Base-by-base conservation (phyloP, 2,888 invertebrate genomes). In the Eupithecia vulgata region DNA sequence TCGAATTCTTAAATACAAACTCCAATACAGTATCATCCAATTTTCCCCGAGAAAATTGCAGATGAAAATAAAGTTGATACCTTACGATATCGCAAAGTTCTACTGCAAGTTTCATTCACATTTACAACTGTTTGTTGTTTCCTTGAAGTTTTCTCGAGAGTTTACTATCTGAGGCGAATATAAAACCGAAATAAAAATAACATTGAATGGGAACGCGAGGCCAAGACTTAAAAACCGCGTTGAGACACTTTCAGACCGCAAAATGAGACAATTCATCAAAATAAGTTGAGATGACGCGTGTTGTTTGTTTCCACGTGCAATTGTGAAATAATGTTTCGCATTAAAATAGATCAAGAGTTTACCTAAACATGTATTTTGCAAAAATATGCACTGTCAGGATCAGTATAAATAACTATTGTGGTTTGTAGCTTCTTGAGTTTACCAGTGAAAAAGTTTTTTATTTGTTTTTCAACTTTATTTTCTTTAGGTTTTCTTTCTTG, bases 191-290 rank as follows among this genome's bases (percentile, higher is more conserved):
- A 65, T 65, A 65, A 65, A 21, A 65, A 40, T 65, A 34, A 25
- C 42, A 71, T 64, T 67, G 57, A 64, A 71, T 57, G 37, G 17
- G n/a, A 65, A 64, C 64, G 42, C 68, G 37, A 65, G 25, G 62
- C 52, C 40, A 40, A 37, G 42, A 21, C 37, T 35, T 66, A 34
- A 70, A 25, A 72, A 75, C 70, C 72, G 37, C 75, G 59, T 59
- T 8, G 71, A 72, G 62, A 72, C 65, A 21, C 34, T 59, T 68
- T 62, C 21, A 75, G 65, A 72, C 75, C 75, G 42, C 75, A 75
- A 68, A 34, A 64, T 70, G 35, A 40, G 70, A n/a, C 57, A 34
- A 59, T 57, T 65, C 34, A 72, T 72, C 35, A 37, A 71, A 67
- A 69, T 64, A 68, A 34, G 34, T 42, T 13, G 35, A 13, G 64